phyloP scores from a whole-genome alignment of 2,113 vertebrate species.

The Gnathonemus longibarbis region DNA sequence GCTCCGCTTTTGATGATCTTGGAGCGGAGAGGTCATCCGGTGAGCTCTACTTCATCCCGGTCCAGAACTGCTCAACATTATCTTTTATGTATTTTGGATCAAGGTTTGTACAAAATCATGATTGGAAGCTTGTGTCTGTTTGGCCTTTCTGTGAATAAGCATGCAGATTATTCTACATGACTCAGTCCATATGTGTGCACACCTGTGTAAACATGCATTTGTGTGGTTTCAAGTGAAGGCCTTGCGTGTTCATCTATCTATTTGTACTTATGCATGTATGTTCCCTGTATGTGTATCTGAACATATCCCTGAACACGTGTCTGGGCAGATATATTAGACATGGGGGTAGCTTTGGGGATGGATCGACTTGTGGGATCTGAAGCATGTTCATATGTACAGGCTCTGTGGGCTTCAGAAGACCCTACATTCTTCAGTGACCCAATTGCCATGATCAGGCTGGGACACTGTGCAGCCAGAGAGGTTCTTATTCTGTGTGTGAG shows the following conservation, averaged over 20 bases:
- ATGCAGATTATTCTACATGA: background rate
- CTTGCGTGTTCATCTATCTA: background rate
- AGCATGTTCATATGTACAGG: conserved; percentile 40
- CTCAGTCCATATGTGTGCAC: background rate
- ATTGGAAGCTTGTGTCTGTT: background rate
- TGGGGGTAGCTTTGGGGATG: conserved; percentile 45
- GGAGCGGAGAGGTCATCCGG: background rate
- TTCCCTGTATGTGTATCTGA: background rate
- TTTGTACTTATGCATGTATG: background rate
- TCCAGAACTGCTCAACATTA: conserved; percentile 1
- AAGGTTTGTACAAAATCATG: background rate
- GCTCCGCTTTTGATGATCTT: background rate
- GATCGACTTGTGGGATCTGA: conserved; percentile 36
- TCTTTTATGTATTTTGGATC: background rate
- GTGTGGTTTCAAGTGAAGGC: background rate
- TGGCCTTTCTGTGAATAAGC: background rate
- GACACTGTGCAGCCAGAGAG: background rate
- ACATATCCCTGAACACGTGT: background rate
- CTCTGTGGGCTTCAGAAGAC: conserved; percentile 14
- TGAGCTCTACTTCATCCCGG: conserved; percentile 29
- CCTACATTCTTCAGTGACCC: background rate
- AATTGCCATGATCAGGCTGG: background rate
- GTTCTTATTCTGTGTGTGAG: background rate
- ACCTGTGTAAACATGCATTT: background rate
- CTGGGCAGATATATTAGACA: conserved; percentile 28